These are phyloP conservation scores for Colostygia pectinataria DNA, from an alignment of 2,888 invertebrate species.

Conservation along the genomic window DNA sequence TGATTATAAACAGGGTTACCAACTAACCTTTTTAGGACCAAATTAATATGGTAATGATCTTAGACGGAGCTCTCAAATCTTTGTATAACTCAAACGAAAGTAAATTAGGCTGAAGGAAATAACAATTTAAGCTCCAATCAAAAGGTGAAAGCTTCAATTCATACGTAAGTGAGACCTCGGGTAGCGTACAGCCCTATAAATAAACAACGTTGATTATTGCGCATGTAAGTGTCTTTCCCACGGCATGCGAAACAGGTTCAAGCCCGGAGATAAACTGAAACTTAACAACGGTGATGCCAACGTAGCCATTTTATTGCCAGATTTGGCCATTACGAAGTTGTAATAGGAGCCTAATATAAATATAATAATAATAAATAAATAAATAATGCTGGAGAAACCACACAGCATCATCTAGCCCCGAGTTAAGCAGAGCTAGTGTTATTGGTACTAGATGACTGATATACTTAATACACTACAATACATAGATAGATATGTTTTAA, in stretches of 20 bases:
- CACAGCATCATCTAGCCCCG: no score
- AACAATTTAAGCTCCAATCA: conserved; percentile 35
- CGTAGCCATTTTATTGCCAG: conserved; percentile 1
- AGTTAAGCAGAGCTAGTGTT: no score
- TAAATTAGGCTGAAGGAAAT: conserved; percentile 31
- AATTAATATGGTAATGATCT: conserved; percentile 31
- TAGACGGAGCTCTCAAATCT: conserved; percentile 25
- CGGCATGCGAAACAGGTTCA: conserved; percentile 78
- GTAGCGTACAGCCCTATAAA: conserved; percentile 63
- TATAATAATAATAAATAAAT: no score
- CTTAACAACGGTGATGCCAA: conserved; percentile 45
- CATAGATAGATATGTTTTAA: no score
- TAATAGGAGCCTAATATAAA: background rate
- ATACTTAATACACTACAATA: no score
- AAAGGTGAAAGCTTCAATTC: conserved; percentile 51
- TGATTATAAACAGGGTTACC: conserved; percentile 62
- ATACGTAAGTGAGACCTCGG: conserved; percentile 38
- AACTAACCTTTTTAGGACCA: conserved; percentile 26
- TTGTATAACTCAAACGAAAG: conserved; percentile 27
- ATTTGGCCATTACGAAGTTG: background rate
- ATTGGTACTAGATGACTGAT: no score
- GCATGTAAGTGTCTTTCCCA: conserved; percentile 75
- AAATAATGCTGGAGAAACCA: no score
- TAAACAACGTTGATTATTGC: conserved; percentile 71
- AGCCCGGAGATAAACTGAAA: conserved; percentile 72